Evolutionary conservation across 2,113 vertebrate genomes (phyloP).

Genomic region (Serilophus lunatus): DNA sequence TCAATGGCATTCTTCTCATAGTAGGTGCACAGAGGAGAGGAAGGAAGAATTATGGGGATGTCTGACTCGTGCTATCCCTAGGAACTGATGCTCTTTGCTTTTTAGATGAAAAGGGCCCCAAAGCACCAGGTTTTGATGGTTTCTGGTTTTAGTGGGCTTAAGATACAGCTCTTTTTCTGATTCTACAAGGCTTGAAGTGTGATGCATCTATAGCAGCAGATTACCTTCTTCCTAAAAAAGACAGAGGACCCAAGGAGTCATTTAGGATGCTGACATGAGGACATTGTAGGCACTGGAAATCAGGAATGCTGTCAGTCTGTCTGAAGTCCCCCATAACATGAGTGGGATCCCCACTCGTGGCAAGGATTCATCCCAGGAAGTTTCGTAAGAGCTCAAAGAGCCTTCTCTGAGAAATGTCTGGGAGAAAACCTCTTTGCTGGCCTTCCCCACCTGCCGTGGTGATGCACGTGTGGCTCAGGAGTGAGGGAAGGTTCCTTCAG

Average conservation of each 20-base stretch:
- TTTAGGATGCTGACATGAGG: neutral
- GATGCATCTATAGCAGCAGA: neutral
- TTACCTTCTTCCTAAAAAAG: neutral
- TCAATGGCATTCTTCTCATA: neutral
- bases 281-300: neutral
- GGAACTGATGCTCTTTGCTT: neutral
- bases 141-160: neutral
- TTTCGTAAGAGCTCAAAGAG: neutral
- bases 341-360: neutral
- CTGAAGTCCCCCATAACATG: neutral
- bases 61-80: neutral
- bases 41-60: neutral
- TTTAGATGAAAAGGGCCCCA: neutral
- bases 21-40: neutral
- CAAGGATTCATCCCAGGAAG: neutral
- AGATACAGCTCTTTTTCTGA: neutral
- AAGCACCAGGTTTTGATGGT: neutral
- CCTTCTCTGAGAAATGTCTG: neutral
- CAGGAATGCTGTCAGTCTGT: neutral
- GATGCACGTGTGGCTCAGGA: rapidly evolving
- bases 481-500: neutral
- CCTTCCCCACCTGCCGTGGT: rapidly evolving
- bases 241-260: neutral
- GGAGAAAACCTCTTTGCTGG: neutral
- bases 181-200: neutral